phyloP scores from a whole-genome alignment of 2,797 vertebrate species.

The Crocidura indochinensis region DNA sequence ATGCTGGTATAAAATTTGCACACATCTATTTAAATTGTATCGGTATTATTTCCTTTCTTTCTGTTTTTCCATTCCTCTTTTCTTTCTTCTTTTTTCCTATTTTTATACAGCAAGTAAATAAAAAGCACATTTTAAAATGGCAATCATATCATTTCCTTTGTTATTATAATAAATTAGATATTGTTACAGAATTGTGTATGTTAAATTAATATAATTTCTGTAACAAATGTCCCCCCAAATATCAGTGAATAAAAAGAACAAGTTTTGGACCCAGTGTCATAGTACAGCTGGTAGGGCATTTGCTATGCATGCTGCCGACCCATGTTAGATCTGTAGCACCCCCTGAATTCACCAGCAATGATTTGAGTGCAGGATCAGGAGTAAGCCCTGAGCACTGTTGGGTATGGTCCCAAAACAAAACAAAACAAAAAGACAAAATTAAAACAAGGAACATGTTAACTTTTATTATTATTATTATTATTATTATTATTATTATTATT shows the following conservation, averaged over 20 bases:
- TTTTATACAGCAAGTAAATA: neutral
- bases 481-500: neutral
- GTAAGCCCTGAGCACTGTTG: too few species aligned
- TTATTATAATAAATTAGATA: neutral
- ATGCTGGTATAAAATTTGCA: constrained; percentile 6
- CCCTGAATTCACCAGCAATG: too few species aligned
- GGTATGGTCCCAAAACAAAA: too few species aligned
- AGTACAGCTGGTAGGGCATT: too few species aligned
- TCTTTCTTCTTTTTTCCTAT: neutral
- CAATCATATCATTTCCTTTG: constrained; percentile 11
- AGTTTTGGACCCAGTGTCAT: too few species aligned
- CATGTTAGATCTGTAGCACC: too few species aligned
- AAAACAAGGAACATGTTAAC: too few species aligned
- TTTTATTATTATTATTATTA: too few species aligned
- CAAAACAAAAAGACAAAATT: too few species aligned
- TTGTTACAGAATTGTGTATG: constrained; percentile 9
- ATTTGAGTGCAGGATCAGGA: too few species aligned
- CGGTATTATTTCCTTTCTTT: neutral
- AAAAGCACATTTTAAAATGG: constrained; percentile 44
- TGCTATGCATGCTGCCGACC: too few species aligned
- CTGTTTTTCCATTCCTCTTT: accelerated
- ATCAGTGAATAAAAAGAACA: constrained; percentile 14
- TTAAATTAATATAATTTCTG: constrained; percentile 19
- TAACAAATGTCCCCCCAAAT: constrained; percentile 15
- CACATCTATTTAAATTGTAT: constrained; percentile 9